Evolutionary conservation across 2,113 vertebrate species (phyloP).

Genomic region (Apus apus): DNA sequence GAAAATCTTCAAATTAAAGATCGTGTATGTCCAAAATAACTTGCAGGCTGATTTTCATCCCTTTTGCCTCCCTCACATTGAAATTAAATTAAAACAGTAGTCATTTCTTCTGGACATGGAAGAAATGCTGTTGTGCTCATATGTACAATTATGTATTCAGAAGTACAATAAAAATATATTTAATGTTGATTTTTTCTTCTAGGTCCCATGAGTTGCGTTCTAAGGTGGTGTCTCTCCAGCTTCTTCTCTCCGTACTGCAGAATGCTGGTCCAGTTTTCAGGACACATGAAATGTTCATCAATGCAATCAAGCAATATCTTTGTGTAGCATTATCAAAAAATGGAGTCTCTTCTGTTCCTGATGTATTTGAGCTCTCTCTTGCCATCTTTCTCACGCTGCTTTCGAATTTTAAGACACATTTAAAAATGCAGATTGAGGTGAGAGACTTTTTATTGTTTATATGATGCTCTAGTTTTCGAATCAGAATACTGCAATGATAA

Average conservation of each 20-base stretch:
- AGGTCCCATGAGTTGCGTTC: conserved; percentile 97
- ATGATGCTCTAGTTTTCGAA: background rate
- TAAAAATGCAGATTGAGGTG: conserved; percentile 99
- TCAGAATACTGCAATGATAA: background rate
- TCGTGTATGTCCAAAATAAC: background rate
- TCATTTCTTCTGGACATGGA: background rate
- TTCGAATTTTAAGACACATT: conserved; percentile 96
- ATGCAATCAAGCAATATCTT: conserved; percentile 97
- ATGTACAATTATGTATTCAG: background rate
- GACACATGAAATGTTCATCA: conserved; percentile 98
- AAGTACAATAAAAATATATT: background rate
- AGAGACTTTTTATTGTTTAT: background rate
- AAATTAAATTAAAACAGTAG: background rate
- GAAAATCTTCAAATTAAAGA: background rate
- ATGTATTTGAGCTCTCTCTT: conserved; percentile 97
- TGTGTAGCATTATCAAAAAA: conserved; percentile 98
- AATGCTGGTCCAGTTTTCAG: conserved; percentile 93
- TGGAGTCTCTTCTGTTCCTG: conserved; percentile 95
- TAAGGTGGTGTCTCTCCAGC: conserved; percentile 95
- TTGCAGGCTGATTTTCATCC: background rate
- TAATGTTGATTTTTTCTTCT: background rate
- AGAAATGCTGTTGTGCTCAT: background rate
- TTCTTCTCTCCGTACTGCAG: conserved; percentile 94
- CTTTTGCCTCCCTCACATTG: fast-evolving
- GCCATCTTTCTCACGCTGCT: conserved; percentile 97